Evolutionary conservation across 2,888 invertebrate species (phyloP).

Genomic region (Meteorus colon): DNA sequence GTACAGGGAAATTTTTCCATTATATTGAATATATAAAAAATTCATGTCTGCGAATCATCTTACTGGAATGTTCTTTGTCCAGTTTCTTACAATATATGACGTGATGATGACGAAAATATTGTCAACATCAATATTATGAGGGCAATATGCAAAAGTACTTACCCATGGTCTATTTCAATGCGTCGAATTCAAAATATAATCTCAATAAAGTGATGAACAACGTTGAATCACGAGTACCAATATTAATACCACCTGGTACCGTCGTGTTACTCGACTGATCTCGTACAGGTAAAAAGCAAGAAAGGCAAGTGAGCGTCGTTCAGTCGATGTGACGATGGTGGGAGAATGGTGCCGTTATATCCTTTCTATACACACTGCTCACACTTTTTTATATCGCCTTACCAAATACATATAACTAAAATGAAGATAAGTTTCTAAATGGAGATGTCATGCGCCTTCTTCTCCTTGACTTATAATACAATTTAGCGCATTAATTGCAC

Average conservation of each 20-base stretch:
- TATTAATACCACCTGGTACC: conserved; percentile 18
- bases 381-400: no score
- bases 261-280: conserved; percentile 51
- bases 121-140: background rate
- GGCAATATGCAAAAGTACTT: background rate
- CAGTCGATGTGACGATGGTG: conserved; percentile 45
- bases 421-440: no score
- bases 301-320: conserved; percentile 26
- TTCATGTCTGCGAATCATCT: background rate
- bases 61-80: conserved; percentile 21
- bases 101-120: background rate
- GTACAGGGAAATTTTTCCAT: background rate
- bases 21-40: background rate
- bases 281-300: conserved; percentile 19
- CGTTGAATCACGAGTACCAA: background rate
- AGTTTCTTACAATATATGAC: background rate
- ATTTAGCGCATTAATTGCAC: no score
- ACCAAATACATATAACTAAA: no score
- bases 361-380: no score
- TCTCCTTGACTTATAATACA: no score
- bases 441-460: no score
- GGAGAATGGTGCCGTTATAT: conserved; percentile 53
- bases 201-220: background rate
- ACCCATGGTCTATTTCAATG: background rate
- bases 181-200: background rate